Evolutionary conservation across 2,113 vertebrate species (phyloP), one percentile per base, ranked within the genome.

Genomic region (Calyptomena viridis): DNA sequence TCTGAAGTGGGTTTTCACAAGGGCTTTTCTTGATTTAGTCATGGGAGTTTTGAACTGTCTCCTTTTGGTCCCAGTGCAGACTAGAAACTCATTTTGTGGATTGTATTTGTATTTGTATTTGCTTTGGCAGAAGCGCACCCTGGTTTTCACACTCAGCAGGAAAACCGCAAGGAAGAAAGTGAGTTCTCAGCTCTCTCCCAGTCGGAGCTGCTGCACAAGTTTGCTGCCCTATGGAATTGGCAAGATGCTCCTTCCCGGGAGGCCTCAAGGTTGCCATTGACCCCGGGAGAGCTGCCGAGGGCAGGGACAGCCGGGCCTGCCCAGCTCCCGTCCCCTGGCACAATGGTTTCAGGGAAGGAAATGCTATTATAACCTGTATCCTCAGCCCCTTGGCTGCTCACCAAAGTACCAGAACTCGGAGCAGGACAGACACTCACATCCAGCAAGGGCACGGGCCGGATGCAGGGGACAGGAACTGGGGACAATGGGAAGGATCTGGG

Each of bases 401-500:
- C 79, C 95, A 97, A 67, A 9, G 42, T 44, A 81, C 31, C 94
- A 77, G 64, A 88, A 21, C 87, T 67, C 22, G 3, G 76, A 81
- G 90, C 55, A 52, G 71, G 90, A 93, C 91, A 37, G 93, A 58
- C 71, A 31, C 80, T 91, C 42, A 6, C 64, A 12, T 39, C 60
- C 94, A 76, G 89, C 74, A 6, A 94, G 91, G 93, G 94, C 92
- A 93, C 55, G 8, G 94, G 67, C 89, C 80, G 91, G 94, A 94
- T 77, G 82, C 93, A 53, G 80, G 71, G 63, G 72, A 95, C 95
- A 96, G 96, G 96, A 95, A 90, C 90, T 89, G 93, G 94, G 93
- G 92, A 95, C 90, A 95, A 92, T 96, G 92, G 95, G 94, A 84
- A 90, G 75, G 37, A 67, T 40, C 55, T 80, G 93, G 91, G 94